Evolutionary conservation across 2,113 vertebrate species (phyloP), one percentile per base, ranked within the genome.

Genomic region (Calidris pygmaea): DNA sequence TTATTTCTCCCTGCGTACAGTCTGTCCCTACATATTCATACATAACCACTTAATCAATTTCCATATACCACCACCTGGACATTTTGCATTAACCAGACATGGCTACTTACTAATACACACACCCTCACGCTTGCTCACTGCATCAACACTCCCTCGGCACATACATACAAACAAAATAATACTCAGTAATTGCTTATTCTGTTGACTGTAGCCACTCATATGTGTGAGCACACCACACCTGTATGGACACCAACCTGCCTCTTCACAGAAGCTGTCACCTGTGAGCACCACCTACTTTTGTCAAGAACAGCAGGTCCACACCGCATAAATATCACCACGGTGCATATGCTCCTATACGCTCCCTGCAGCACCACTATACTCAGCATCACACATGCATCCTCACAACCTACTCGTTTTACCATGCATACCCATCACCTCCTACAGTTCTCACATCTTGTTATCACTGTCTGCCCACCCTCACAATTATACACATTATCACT

Each of bases 401-500:
- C 47, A n/a, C 87, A 85, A 19, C 90, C 93, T 58, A 74, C 93
- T 7, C 50, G 1, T 90, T 95, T 91, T 74, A 55, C 78, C 84
- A 43, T 75, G 55, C 92, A 52, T 94, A 52, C 71, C 78, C 92
- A 66, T 87, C 91, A 91, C 89, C 94, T 96, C 94, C 93, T 85
- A 80, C 95, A 30, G 50, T 83, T 96, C 82, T 85, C 75, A 82
- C 71, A 29, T 93, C 58, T 87, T 47, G 12, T 39, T 93, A 79
- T 47, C 93, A 35, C 87, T 8, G 26, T 50, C 89, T 93, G 63
- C 87, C 90, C 93, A 96, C 87, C 59, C 39, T 37, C 90, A 91
- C 75, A 79, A 41, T 85, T 83, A 83, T 66, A 68, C 62, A 37
- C 55, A 85, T 91, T 91, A 89, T 72, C 91, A 66, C 94, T 79